These are phyloP conservation scores for Dermatemys mawii DNA, from an alignment of 2,113 vertebrate genomes.

Conservation along the genomic window DNA sequence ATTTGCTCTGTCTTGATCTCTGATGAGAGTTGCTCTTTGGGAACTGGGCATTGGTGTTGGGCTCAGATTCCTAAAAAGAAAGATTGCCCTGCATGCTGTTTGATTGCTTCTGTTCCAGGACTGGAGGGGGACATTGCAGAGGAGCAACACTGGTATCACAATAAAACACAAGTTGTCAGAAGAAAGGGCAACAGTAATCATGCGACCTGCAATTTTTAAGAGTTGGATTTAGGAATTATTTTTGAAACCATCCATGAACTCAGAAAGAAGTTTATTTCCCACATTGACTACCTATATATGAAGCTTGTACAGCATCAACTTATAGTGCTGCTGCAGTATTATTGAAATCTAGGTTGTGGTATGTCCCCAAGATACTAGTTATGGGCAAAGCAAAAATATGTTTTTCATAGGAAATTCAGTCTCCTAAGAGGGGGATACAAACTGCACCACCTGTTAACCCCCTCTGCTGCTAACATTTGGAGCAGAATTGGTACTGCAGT, in stretches of 20 bases:
- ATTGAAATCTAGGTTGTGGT: background rate
- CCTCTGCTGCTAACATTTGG: background rate
- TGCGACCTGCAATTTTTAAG: fast-evolving
- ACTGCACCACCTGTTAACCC: background rate
- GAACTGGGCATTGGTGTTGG: background rate
- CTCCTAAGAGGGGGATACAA: background rate
- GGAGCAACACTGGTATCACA: background rate
- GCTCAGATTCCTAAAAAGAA: background rate
- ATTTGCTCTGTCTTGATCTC: background rate
- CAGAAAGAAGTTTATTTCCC: background rate
- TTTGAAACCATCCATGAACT: background rate
- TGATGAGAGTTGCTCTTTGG: background rate
- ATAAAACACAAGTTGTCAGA: background rate
- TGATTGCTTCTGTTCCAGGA: background rate
- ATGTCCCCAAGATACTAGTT: background rate
- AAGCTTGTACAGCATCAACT: background rate
- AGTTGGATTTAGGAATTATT: background rate
- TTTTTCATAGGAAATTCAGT: background rate
- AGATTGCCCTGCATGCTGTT: background rate
- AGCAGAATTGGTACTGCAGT: background rate
- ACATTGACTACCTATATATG: background rate
- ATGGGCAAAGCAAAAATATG: background rate
- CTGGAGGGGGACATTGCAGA: background rate
- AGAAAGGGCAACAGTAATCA: background rate
- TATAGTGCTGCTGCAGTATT: background rate